phyloP scores from a whole-genome alignment of 2,113 vertebrate genomes.

The Callocephalon fimbriatum region DNA sequence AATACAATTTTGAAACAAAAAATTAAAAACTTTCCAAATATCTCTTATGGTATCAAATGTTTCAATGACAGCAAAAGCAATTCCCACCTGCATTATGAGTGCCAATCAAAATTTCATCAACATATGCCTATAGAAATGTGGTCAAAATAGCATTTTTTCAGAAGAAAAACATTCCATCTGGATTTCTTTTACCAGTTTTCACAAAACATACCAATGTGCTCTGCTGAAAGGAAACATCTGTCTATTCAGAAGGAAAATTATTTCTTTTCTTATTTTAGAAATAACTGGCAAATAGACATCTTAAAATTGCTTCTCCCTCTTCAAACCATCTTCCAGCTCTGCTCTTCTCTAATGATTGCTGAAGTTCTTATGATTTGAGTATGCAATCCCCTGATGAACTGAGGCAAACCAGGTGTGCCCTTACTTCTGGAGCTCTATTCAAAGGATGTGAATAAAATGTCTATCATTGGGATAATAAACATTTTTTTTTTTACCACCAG shows the following conservation, averaged over 20 bases:
- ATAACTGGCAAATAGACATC: not conserved
- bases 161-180: not conserved
- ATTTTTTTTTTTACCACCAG: not conserved
- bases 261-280: not conserved
- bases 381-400: not conserved
- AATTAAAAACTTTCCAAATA: not conserved
- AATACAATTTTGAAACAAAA: not conserved
- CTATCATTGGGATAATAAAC: not conserved
- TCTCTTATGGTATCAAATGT: not conserved
- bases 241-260: not conserved
- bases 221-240: not conserved
- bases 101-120: not conserved
- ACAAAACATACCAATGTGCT: not conserved
- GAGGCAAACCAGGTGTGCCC: not conserved
- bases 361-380: not conserved
- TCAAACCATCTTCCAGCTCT: not conserved
- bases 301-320: not conserved
- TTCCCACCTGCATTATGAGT: not conserved
- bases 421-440: not conserved
- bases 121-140: not conserved
- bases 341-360: not conserved
- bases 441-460: slow-evolving; percentile 10
- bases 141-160: not conserved
- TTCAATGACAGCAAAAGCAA: not conserved
- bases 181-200: not conserved